These are phyloP conservation scores for Poeciliopsis paucimaculata DNA, from an alignment of 2,797 vertebrate genomes.

Conservation along the genomic window DNA sequence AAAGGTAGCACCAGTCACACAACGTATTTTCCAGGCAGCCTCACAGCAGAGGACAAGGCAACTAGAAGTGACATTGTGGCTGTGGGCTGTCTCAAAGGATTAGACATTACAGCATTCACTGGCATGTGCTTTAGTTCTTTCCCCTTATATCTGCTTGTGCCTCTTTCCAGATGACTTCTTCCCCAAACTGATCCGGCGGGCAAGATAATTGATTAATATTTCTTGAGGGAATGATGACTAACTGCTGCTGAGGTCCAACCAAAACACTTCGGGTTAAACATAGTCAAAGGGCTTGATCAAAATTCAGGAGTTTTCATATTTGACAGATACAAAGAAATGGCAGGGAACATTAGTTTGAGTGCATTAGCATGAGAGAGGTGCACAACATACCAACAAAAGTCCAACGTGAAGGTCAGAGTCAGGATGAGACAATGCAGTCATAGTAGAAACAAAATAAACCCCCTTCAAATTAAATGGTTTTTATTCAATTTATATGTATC, in stretches of 20 bases:
- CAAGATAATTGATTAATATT: slow-evolving; percentile 88
- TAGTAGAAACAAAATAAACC: neutral
- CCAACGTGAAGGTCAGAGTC: slow-evolving; percentile 49
- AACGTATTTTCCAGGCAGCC: slow-evolving; percentile 74
- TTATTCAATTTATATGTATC: neutral
- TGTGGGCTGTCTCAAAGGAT: slow-evolving; percentile 85
- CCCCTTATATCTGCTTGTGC: slow-evolving; percentile 83
- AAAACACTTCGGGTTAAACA: slow-evolving; percentile 75
- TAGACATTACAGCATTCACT: slow-evolving; percentile 84
- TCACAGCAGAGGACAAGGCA: slow-evolving; percentile 76
- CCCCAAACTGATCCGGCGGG: slow-evolving; percentile 81
- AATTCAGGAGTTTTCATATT: slow-evolving; percentile 56
- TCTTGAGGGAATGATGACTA: slow-evolving; percentile 86
- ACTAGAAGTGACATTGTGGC: slow-evolving; percentile 85
- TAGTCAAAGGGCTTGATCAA: slow-evolving; percentile 58
- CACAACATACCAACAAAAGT: slow-evolving; percentile 20
- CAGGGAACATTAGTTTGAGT: slow-evolving; percentile 40
- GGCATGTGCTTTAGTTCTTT: slow-evolving; percentile 80
- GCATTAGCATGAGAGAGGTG: slow-evolving; percentile 35
- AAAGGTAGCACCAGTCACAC: slow-evolving; percentile 77
- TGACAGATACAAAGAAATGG: slow-evolving; percentile 50
- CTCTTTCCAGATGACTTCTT: slow-evolving; percentile 87
- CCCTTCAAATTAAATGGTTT: neutral
- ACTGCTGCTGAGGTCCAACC: slow-evolving; percentile 78
- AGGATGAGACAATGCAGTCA: slow-evolving; percentile 11